Percentiles rank a stretch among this genome's conserved stretches.
These are phyloP conservation scores for Hymenochirus boettgeri DNA, from an alignment of 2,113 vertebrate species.

Conservation along the genomic window DNA sequence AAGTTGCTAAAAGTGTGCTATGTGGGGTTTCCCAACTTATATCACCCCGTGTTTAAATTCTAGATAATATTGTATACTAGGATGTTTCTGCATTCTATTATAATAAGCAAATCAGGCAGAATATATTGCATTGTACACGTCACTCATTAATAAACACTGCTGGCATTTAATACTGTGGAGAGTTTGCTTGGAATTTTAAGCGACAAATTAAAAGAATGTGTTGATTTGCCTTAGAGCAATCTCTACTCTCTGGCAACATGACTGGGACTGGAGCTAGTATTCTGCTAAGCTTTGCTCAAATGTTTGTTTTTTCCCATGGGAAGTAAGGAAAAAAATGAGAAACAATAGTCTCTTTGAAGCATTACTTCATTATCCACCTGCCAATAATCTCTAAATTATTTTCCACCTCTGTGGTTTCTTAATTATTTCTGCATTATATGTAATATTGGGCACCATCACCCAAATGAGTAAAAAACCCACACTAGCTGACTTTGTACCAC, in stretches of 20 bases:
- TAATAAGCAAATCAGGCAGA: no score
- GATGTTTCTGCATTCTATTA: no score
- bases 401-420: slow-evolving; percentile 27
- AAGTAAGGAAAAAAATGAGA: slow-evolving; percentile 31
- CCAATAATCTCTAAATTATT: slow-evolving; percentile 30
- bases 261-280: slow-evolving; percentile 1
- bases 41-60: no score
- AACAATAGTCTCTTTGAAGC: slow-evolving; percentile 42
- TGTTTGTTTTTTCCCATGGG: slow-evolving; percentile 35
- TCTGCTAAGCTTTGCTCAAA: slow-evolving; percentile 29
- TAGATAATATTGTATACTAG: no score
- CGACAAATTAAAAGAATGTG: slow-evolving; percentile 20
- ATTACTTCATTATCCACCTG: slow-evolving; percentile 33
- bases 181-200: slow-evolving; percentile 12
- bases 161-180: neutral
- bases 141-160: neutral
- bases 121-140: no score
- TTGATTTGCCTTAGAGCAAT: slow-evolving; percentile 27
- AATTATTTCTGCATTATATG: slow-evolving; percentile 15
- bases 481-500: no score
- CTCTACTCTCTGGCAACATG: slow-evolving; percentile 17
- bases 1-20: no score
- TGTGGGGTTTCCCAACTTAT: no score
- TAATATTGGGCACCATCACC: no score
- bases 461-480: no score